These are phyloP conservation scores for Trachops cirrhosus DNA, from an alignment of 2,797 vertebrate genomes.

Conservation along the genomic window DNA sequence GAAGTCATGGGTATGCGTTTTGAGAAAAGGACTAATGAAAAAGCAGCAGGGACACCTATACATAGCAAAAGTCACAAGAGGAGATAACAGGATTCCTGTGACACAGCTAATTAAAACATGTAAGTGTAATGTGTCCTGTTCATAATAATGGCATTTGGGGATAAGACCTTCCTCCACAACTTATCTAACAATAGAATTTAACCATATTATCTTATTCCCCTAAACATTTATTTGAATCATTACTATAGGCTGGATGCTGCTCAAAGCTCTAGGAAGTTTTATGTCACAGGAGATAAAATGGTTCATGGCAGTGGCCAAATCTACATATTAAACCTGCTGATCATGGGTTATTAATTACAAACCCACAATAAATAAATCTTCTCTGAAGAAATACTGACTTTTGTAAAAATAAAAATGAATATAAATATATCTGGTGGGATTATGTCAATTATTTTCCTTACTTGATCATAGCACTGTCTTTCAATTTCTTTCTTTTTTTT, in stretches of 20 bases:
- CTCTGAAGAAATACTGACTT: slow-evolving; percentile 4
- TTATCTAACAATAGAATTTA: not conserved
- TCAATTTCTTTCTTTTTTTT: not conserved
- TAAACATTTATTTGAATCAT: slow-evolving; percentile 6
- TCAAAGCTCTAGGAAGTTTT: not conserved
- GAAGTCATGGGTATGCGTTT: not conserved
- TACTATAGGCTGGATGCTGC: not conserved
- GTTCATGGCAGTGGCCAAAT: not conserved
- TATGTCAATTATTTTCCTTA: not conserved
- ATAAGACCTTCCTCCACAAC: not conserved
- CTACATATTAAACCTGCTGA: not conserved
- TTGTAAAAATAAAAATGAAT: not conserved
- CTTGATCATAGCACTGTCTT: not conserved
- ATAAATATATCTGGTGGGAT: not conserved
- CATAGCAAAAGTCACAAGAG: not conserved
- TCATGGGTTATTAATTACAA: not conserved
- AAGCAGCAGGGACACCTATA: not conserved
- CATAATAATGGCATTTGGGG: not conserved
- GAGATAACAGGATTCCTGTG: not conserved
- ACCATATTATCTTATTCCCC: not conserved
- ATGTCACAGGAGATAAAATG: not conserved
- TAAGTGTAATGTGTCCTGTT: not conserved
- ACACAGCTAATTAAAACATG: slow-evolving; percentile 30
- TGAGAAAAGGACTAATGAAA: not conserved
- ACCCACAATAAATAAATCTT: not conserved